Conservation (phyloP, 2,888 invertebrate species). For the Agrotis segetum region DNA sequence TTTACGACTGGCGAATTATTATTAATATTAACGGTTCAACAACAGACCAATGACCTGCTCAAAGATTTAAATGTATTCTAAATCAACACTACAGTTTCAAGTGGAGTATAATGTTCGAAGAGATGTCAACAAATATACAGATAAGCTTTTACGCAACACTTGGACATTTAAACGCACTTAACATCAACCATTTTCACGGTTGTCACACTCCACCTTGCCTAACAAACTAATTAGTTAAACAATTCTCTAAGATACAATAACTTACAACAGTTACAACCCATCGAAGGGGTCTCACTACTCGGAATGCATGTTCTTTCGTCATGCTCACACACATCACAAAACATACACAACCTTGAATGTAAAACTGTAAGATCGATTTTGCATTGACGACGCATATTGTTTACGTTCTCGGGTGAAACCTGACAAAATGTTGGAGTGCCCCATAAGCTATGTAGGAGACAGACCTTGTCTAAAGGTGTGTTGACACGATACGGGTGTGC, state of each 20-base stretch:
- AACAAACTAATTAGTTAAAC: slow-evolving; percentile 77
- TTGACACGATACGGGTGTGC: slow-evolving; percentile 53
- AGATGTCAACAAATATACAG: slow-evolving; percentile 41
- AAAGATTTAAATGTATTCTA: slow-evolving; percentile 51
- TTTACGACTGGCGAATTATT: not conserved
- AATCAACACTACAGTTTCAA: slow-evolving; percentile 51
- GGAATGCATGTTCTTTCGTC: slow-evolving; percentile 77
- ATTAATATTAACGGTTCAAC: slow-evolving; percentile 7
- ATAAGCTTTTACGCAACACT: slow-evolving; percentile 33
- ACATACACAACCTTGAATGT: slow-evolving; percentile 61
- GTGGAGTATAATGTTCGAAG: slow-evolving; percentile 37
- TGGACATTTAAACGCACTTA: slow-evolving; percentile 54
- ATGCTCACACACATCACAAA: slow-evolving; percentile 44
- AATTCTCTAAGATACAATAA: slow-evolving; percentile 74
- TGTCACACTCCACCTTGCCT: slow-evolving; percentile 71
- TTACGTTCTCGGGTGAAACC: slow-evolving; percentile 78
- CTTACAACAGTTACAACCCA: slow-evolving; percentile 66
- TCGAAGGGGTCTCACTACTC: slow-evolving; percentile 65
- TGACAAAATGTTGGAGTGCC: slow-evolving; percentile 80
- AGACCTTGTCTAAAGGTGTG: slow-evolving; percentile 48
- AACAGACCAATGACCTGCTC: slow-evolving; percentile 46
- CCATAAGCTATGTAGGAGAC: slow-evolving; percentile 79
- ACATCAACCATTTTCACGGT: slow-evolving; percentile 31
- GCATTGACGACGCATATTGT: slow-evolving; percentile 69
- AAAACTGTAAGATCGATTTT: slow-evolving; percentile 64